These are phyloP conservation scores for Ibycter americanus DNA, from an alignment of 2,797 vertebrate genomes.

Conservation along the genomic window DNA sequence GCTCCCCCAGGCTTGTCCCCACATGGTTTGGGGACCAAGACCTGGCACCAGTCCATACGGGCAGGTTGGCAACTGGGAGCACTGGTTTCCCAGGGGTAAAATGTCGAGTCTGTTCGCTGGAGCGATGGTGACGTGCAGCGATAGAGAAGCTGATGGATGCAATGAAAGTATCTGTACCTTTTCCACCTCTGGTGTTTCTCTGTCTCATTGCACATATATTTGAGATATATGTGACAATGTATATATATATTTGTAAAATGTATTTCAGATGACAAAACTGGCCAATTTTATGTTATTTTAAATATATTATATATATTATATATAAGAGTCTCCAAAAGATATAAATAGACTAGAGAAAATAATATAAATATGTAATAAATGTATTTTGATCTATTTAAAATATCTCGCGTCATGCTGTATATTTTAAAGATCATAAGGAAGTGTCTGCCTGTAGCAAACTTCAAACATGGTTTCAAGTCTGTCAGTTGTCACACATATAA, in stretches of 20 bases:
- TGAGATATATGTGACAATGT: slow-evolving; percentile 69
- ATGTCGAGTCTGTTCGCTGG: not conserved
- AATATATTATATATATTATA: slow-evolving; percentile 73
- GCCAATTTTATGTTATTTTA: slow-evolving; percentile 78
- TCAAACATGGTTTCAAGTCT: not conserved
- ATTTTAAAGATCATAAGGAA: slow-evolving; percentile 28
- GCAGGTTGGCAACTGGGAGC: slow-evolving; percentile 5
- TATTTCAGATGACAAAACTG: slow-evolving; percentile 76
- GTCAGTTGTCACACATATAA: not conserved
- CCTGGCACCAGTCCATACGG: not conserved
- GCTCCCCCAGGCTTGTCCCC: not conserved
- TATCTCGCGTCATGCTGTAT: slow-evolving; percentile 46
- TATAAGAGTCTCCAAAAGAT: slow-evolving; percentile 71
- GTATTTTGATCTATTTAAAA: slow-evolving; percentile 78
- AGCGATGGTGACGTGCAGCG: not conserved
- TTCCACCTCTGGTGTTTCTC: slow-evolving; percentile 56
- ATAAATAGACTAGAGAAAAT: slow-evolving; percentile 71
- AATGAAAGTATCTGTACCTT: slow-evolving; percentile 36
- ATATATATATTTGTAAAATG: slow-evolving; percentile 73
- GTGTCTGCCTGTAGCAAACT: not conserved
- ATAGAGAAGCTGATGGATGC: slow-evolving; percentile 34
- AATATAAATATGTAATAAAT: slow-evolving; percentile 76
- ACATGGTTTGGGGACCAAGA: fast-evolving
- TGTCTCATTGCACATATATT: slow-evolving; percentile 63
- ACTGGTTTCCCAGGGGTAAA: not conserved